Evolutionary conservation across 2,888 invertebrate genomes (phyloP), one percentile per base, ranked within the genome.

Genomic region (Pheosia gnoma): DNA sequence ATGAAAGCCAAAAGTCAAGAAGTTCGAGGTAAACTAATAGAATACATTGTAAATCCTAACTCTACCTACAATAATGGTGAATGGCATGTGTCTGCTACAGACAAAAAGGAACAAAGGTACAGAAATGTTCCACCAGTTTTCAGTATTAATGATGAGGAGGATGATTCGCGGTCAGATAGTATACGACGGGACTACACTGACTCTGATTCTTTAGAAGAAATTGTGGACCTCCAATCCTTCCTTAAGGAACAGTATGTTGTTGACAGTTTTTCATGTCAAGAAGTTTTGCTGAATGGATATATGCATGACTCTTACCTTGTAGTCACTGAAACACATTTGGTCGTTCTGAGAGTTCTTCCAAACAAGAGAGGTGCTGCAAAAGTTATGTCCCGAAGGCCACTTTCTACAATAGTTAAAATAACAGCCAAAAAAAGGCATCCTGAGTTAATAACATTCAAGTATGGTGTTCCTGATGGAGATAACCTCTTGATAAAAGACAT

Each of bases 391-490:
- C 95, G 97, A 67, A 95, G 99, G 61, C 97, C 98, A 0, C 93
- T 99, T 60, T 96, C 98, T 3, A 97, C 97, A 59, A 98, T 99
- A 77, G 98, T 99, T 8, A 98, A 98, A 94, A 99, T 99, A 67
- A 99, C 99, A 0, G 98, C 99, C 10, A 98, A 98, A 86, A 98
- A 98, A 86, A 96, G 97, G 62, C 97, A 98, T 85, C 99, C 99
- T 0, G 98, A 99, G 89, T 94, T 99, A 77, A 98, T 99, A 68
- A 99, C 99, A 0, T 99, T 99, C 87, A 98, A 98, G 86, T 99
- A 99, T 86, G 98, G 99, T 5, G 95, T 96, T 62, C 96, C 96
- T 3, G 96, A 97, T 83, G 97, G 97, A 57, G 97, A 97, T 78
- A 95, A 95, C 54, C 92, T 97, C 49, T 94, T 96, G 65, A 97